Base-by-base conservation (phyloP, 2,888 invertebrate genomes). In the Anorthoa munda region DNA sequence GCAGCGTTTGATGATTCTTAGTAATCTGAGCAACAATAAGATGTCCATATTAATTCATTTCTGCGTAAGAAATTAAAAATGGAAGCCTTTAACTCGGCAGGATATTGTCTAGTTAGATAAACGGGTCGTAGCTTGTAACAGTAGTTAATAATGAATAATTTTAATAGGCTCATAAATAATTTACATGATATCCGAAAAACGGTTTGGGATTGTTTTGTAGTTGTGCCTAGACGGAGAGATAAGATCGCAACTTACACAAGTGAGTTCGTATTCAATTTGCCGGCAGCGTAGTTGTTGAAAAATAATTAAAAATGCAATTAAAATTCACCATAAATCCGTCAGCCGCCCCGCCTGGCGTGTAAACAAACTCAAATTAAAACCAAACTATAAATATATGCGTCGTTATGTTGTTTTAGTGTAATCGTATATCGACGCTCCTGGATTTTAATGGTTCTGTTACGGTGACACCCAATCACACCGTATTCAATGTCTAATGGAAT, bases 251-350 rank as follows among this genome's bases (percentile, higher is more conserved):
- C 39, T 39, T 39, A 39, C 88, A 89, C 89, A 90, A 89, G 87
- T 91, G 88, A 87, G 87, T 75, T 82, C 88, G 90, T 91, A 91
- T 95, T 95, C 94, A 95, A 95, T 95, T 95, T 94, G 93, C 93
- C 92, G 91, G 89, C 90, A 92, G 92, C 92, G 90, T 84, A 86
- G 89, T 92, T 91, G 95, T 94, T 93, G 93, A 91, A 94, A 94
- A 95, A 95, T 95, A 96, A 95, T 95, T 95, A 94, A 95, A 95
- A 96, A 95, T 90, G 92, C 93, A 95, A 95, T 96, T 96, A 95
- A 93, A 95, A 92, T 91, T 86, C 86, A 88, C 90, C 93, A 94
- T 95, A 96, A 95, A 95, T 95, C 94, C 95, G 89, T 95, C 95
- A 93, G 86, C 66, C 70, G 91, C 92, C 89, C 92, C 94, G 94